Base-by-base conservation (phyloP, 92 coral and sea anemone species). In the Palythoa heliodiscus region DNA sequence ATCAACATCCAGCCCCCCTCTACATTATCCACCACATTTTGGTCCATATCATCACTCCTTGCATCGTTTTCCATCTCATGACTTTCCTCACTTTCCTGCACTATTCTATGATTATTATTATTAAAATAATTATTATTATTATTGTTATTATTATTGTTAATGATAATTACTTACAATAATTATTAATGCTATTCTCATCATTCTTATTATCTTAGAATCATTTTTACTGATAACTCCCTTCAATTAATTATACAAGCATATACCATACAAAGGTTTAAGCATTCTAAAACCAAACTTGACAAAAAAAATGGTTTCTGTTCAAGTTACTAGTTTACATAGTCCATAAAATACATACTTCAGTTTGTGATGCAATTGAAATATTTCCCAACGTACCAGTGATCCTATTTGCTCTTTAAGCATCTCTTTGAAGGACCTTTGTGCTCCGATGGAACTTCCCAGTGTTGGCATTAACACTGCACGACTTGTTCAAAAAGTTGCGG, bases 391-490 rank as follows among this genome's bases (percentile, higher is more conserved):
- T 23, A 69, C 73, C 73, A 69, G 70, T 22, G 47, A 10, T 38
- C 15, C 22, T 38, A 71, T 37, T 71, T 71, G 75, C 75, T 71
- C 75, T 38, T 71, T 38, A 37, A 71, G 75, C 75, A 71, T 71
- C 20, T 71, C 75, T 37, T 37, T 71, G 22, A 71, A 71, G 20
- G 52, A 71, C 52, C 75, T 23, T 71, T 71, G 75, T 37, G 75
- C 53, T 37, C 75, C 75, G 15, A 39, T 7, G 20, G 75, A 71
- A 25, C 52, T 38, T 71, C 52, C 75, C 20, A 24, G 75, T 11
- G 75, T 71, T 37, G 52, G 75, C 23, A 39, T 38, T 38, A 16
- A 71, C 22, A 16, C 52, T 71, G 23, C 75, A 38, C 20, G 53
- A 71, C 6, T 16, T 3, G 52, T 71, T 71, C 19, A 70, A 37